Evolutionary conservation across 2,888 invertebrate species (phyloP).

Genomic region (Pristionchus mayeri): DNA sequence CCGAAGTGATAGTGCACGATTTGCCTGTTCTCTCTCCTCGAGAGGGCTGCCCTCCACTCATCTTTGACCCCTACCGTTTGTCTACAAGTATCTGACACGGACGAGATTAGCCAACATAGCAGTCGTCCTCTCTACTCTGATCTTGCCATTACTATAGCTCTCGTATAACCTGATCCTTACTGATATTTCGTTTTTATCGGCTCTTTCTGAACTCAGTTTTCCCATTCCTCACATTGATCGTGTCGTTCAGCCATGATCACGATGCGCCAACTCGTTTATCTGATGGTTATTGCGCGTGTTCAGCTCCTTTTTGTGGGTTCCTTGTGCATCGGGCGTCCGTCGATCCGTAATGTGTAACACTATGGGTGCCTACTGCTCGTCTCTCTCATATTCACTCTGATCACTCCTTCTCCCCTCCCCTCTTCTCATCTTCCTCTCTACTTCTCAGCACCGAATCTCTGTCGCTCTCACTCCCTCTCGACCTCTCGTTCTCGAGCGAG

Average conservation of each 20-base stretch:
- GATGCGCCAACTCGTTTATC: neutral
- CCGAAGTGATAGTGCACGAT: constrained; percentile 36
- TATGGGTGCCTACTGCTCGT: constrained; percentile 28
- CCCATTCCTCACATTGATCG: neutral
- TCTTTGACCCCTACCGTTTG: constrained; percentile 37
- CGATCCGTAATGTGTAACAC: constrained; percentile 40
- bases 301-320: constrained; percentile 2
- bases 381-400: constrained; percentile 45
- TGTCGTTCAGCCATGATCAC: neutral
- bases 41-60: constrained; percentile 38
- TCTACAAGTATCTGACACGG: constrained; percentile 40
- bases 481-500: constrained; percentile 41
- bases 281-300: neutral
- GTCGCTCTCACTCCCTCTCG: neutral
- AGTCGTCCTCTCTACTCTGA: constrained; percentile 7
- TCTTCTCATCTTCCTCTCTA: constrained; percentile 33
- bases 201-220: neutral
- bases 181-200: neutral
- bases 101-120: constrained; percentile 24
- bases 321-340: neutral
- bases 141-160: neutral
- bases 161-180: neutral
- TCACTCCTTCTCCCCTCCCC: constrained; percentile 34
- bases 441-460: constrained; percentile 31
- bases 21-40: constrained; percentile 39